Base-by-base conservation (phyloP, 2,888 invertebrate genomes). In the Lagria hirta region DNA sequence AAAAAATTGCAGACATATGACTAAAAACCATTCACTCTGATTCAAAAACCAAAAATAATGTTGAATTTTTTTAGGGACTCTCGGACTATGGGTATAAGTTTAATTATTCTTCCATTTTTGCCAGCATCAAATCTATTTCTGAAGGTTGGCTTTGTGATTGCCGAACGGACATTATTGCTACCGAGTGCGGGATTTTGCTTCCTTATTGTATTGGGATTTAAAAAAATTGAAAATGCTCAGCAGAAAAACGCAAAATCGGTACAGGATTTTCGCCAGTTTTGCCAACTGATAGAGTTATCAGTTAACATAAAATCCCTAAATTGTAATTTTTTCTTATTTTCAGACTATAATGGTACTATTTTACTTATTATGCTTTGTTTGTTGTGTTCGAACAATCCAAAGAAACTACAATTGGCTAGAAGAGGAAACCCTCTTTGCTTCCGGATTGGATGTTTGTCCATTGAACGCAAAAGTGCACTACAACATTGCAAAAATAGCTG, bases 391-490 rank as follows among this genome's bases (percentile, higher is more conserved):
- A 48, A 78, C 82, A 13, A 75, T 80, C 48, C 75, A 81, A 49
- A 75, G 92, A 52, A 86, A 87, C 35, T 64, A 72, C 2, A 84
- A 93, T 35, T 97, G 96, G 96, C 77, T 79, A 44, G 82, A 74
- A 36, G 95, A 96, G 70, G 81, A 82, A 55, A 69, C 73, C 8
- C 73, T 98, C 20, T 98, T 93, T 67, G 73, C 75, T 28, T 87
- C 89, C 14, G 97, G 88, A 0, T 70, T 89, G n/a, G 66, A 75
- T 13, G 90, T 97, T 8, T 98, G 97, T 65, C 95, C 97, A 0
- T 75, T 85, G 28, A 97, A 97, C 75, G 96, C 97, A 11, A 98
- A 97, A 79, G 88, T 88, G 2, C 84, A 79, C 58, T 98, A 97
- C 66, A 98, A 98, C 69, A 83, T 96, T 35, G 97, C 88, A 0